Base-by-base conservation (phyloP, 2,113 vertebrate species). In the Rousettus leschenaultii region DNA sequence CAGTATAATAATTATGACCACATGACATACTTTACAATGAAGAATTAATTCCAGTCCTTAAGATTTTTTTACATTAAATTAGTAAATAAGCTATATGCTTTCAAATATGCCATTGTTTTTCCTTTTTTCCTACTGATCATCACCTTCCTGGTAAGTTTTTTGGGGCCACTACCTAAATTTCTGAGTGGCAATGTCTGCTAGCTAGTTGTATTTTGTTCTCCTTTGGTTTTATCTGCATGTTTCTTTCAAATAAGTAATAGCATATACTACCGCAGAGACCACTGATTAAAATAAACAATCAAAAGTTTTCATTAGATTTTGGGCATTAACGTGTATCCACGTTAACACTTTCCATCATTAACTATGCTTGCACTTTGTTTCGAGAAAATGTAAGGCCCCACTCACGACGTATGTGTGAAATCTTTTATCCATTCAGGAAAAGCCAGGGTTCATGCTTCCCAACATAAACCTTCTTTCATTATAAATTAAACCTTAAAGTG, bases 1-100 rank as follows among this genome's bases (percentile, higher is more conserved):
- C n/a, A 38, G 78, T 71, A 68, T 93, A 91, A 68, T 93, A 91
- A 96, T 87, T 91, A 79, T 85, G 74, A 96, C 79, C 94, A 96
- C 21, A 43, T 84, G 93, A 38, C 78, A 71, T 48, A 59, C 75
- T 92, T 93, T 16, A 61, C 48, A 63, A 15, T 88, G 82, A 77
- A 95, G 57, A 82, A 51, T 55, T 35, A 87, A 79, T 65, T 65
- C 38, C 82, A 45, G 73, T 30, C 66, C 66, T 91, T 61, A 71
- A 78, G 85, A 48, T 65, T n/a, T 18, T 21, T 80, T 11, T 28
- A 86, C 18, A 66, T 43, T 53, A 63, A 66, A 51, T 65, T 13
- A n/a, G 53, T 45, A 43, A 70, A 14, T 45, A 59, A 66, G 26
- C 43, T n/a, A 7, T 35, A 22, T 59, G 68, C 21, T 89, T 92